A percentile compares a stretch with the other conserved stretches of the same genome.
These are phyloP conservation scores for Ibycter americanus DNA, from an alignment of 2,797 vertebrate species.

Conservation along the genomic window DNA sequence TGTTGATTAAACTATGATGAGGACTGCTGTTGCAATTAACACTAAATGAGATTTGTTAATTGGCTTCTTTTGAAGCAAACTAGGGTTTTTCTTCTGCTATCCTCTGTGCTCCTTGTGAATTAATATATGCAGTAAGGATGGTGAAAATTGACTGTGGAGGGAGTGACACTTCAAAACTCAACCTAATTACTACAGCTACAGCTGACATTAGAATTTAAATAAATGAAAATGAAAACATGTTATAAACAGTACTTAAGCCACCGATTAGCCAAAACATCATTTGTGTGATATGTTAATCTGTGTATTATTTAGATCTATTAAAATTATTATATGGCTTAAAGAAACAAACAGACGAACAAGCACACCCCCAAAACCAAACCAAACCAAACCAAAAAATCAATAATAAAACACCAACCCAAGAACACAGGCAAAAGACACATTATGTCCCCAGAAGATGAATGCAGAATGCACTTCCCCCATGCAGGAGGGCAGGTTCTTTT, in stretches of 20 bases:
- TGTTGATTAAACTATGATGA: conserved; percentile 69
- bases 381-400: not conserved
- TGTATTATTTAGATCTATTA: conserved; percentile 1
- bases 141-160: conserved; percentile 38
- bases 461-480: not conserved
- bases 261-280: not conserved
- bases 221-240: not conserved
- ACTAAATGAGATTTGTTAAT: conserved; percentile 73
- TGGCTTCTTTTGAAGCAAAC: conserved; percentile 60
- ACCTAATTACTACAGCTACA: conserved; percentile 13
- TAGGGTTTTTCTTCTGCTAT: not conserved
- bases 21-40: conserved; percentile 71
- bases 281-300: not conserved
- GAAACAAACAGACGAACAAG: not conserved
- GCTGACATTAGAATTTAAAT: not conserved
- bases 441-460: not conserved
- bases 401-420: not conserved
- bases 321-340: not conserved
- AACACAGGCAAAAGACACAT: not conserved
- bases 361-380: not conserved
- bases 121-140: not conserved
- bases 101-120: not conserved
- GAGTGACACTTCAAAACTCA: conserved; percentile 39
- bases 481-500: not conserved
- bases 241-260: not conserved